Conservation (phyloP, 2,888 invertebrate genomes). For the Nemapogon koenigi region DNA sequence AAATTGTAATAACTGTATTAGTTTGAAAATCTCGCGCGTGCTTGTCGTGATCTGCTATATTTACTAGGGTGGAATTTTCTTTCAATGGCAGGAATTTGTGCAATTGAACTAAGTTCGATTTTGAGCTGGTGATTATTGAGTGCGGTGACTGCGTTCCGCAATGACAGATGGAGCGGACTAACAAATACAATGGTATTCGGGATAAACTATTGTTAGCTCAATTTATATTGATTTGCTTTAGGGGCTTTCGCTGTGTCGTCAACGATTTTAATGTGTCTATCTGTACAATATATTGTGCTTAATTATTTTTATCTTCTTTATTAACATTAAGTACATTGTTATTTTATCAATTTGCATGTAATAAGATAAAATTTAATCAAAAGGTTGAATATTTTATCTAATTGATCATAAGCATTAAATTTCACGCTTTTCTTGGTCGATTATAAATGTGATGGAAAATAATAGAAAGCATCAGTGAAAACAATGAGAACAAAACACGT, state of each 20-base stretch:
- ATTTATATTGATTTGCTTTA: conserved; percentile 37
- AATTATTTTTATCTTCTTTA: too few relatives aligned
- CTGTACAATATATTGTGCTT: too few relatives aligned
- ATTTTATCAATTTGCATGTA: too few relatives aligned
- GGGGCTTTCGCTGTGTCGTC: too few relatives aligned
- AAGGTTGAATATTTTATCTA: neutral
- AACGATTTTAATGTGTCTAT: too few relatives aligned
- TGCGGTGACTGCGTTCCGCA: conserved; percentile 39
- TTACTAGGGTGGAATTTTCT: conserved; percentile 31
- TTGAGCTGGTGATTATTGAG: conserved; percentile 40
- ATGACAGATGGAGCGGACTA: conserved; percentile 43
- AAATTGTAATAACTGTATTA: conserved; percentile 45
- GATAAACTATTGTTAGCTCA: conserved; percentile 39
- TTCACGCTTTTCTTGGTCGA: conserved; percentile 3
- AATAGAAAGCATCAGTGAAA: conserved; percentile 12
- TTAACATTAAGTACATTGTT: too few relatives aligned
- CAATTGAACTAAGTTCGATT: conserved; percentile 27
- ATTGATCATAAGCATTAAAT: neutral
- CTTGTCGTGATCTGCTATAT: conserved; percentile 31
- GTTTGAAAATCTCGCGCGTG: conserved; percentile 29
- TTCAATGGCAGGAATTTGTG: conserved; percentile 37
- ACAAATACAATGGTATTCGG: conserved; percentile 32
- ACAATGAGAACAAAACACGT: conserved; percentile 10
- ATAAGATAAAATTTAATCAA: too few relatives aligned
- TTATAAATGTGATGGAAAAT: conserved; percentile 6